A percentile compares a stretch with the other conserved stretches of the same genome.
These are phyloP conservation scores for Carettochelys insculpta DNA, from an alignment of 2,113 vertebrate species.

Conservation along the genomic window DNA sequence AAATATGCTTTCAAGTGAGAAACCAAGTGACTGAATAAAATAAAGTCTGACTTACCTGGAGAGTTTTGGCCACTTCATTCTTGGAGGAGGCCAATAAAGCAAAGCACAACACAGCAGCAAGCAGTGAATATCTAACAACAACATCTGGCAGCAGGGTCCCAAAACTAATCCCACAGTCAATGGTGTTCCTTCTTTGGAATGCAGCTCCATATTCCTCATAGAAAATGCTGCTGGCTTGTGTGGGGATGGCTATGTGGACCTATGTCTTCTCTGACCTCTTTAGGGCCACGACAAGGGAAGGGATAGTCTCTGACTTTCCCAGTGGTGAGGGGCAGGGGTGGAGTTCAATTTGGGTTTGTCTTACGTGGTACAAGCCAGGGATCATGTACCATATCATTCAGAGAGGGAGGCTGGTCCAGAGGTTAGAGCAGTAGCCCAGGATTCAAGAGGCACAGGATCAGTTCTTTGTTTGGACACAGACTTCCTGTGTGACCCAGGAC, in stretches of 20 bases:
- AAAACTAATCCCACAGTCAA: neutral
- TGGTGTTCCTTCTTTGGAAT: neutral
- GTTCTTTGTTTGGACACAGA: neutral
- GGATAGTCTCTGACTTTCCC: rapidly evolving
- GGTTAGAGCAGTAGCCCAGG: neutral
- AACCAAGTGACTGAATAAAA: neutral
- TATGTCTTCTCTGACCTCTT: rapidly evolving
- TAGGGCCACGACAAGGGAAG: neutral
- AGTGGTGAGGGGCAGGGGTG: too few species aligned
- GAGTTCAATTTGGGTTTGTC: rapidly evolving
- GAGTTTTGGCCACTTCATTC: neutral
- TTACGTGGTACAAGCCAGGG: neutral
- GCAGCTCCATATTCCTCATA: neutral
- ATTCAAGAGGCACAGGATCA: neutral
- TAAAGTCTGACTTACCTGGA: neutral
- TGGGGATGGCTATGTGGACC: neutral
- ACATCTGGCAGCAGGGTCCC: neutral
- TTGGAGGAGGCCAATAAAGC: rapidly evolving
- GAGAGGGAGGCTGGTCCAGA: neutral
- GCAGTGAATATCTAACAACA: neutral
- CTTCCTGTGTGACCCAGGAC: neutral
- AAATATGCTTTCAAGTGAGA: rapidly evolving
- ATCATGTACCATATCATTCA: rapidly evolving
- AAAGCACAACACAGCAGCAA: neutral
- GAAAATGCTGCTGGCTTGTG: neutral